Percentiles rank a stretch among this genome's conserved stretches.
Conservation (phyloP, 2,113 vertebrate species). For the Gorilla gorilla region DNA sequence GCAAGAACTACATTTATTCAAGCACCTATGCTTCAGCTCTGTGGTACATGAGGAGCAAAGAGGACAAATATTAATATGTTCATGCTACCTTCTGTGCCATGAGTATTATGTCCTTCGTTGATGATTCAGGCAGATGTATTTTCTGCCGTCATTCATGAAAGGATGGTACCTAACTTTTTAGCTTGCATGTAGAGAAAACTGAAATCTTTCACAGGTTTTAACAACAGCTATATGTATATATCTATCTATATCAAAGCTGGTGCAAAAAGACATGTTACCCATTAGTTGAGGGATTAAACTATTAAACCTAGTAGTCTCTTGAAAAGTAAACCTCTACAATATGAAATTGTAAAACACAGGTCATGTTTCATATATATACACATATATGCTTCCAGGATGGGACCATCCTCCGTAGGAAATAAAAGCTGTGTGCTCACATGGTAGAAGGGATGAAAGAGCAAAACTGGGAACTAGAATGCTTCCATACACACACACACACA, state of each 20-base stretch:
- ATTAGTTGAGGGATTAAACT: background rate
- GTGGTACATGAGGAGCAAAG: background rate
- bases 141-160: background rate
- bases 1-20: background rate
- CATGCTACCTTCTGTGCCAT: background rate
- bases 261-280: background rate
- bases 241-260: background rate
- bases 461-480: too few species aligned
- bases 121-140: background rate
- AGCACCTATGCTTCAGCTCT: background rate
- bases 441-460: too few species aligned
- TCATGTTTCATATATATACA: background rate
- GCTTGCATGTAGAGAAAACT: background rate
- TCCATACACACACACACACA: too few species aligned
- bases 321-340: background rate
- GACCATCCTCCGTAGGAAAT: too few species aligned
- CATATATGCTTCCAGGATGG: too few species aligned
- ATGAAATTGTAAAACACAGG: background rate
- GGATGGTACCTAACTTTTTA: background rate
- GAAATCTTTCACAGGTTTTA: background rate
- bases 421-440: too few species aligned
- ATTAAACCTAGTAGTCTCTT: background rate
- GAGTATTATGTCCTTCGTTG: background rate
- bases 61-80: background rate
- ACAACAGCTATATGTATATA: background rate